Evolutionary conservation across 2,113 vertebrate species (phyloP), one percentile per base, ranked within the genome.

Genomic region (Herpetotheres cachinnans): DNA sequence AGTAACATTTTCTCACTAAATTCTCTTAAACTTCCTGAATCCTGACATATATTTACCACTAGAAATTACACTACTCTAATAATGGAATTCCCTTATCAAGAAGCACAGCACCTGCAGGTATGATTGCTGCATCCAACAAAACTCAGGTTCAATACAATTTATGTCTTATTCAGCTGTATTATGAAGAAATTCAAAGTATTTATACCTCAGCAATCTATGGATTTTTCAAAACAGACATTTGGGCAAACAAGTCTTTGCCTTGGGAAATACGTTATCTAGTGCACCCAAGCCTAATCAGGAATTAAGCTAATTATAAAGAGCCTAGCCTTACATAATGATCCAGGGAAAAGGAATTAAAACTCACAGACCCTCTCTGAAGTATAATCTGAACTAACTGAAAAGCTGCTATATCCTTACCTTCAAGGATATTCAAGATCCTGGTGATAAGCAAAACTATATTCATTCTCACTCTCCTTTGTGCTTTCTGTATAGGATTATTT

Each of bases 271-370:
- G 42, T 62, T 92, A 94, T 36, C 82, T 86, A 78, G 59, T 47
- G 50, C 89, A 94, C 80, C 89, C 46, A 81, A 92, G 40, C 29
- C 63, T 97, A 84, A 89, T 59, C 7, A 0, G 34, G 86, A 90
- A 95, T 89, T 95, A 91, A 93, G 44, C 91, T 91, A 90, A 96
- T 97, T 93, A 97, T 86, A 89, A 92, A 92, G 63, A 95, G n/a
- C 94, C 76, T 42, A 89, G 55, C 27, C 72, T 74, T 91, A 74
- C 10, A 84, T 21, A 95, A 91, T 73, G 69, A 97, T 86, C 86
- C 77, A 84, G 86, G 59, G 91, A 84, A 90, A 94, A 89, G 38
- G 86, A 94, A 89, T 81, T 91, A 89, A 95, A 96, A 92, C 29
- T 42, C 69, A 92, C 67, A 94, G 56, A 81, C 26, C 22, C n/a